Conservation (phyloP, 2,888 invertebrate genomes). For the Cataglyphis cursor region DNA sequence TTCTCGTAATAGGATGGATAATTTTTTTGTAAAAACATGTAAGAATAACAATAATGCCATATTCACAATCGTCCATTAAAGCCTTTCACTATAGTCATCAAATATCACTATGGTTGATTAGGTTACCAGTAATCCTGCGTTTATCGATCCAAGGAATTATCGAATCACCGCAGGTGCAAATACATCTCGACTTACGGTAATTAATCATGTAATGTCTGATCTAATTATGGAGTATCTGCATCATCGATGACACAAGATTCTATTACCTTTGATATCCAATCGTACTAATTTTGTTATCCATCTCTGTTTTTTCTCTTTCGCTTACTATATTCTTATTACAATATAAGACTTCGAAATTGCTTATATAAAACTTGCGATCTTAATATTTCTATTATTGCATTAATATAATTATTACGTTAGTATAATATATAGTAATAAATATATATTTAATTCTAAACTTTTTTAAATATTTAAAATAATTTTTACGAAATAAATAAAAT, state of each 20-base stretch:
- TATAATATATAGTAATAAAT: neutral
- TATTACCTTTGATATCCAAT: slow-evolving; percentile 16
- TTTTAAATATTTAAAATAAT: neutral
- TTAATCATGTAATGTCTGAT: slow-evolving; percentile 63
- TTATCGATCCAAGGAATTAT: slow-evolving; percentile 73
- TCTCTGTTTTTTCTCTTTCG: neutral
- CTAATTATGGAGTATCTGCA: slow-evolving; percentile 50
- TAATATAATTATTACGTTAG: neutral
- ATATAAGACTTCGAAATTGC: neutral
- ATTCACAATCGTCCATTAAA: neutral
- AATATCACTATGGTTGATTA: slow-evolving; percentile 30
- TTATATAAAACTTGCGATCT: neutral
- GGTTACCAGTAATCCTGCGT: slow-evolving; percentile 57
- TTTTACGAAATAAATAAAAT: neutral
- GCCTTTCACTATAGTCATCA: neutral
- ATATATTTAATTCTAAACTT: slow-evolving; percentile 7
- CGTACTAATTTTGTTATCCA: slow-evolving; percentile 6
- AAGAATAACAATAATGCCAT: neutral
- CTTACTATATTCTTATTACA: neutral
- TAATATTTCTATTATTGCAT: neutral
- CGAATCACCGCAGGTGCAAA: slow-evolving; percentile 70
- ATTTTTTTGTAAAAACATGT: neutral
- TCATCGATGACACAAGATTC: slow-evolving; percentile 26
- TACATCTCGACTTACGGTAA: slow-evolving; percentile 68
- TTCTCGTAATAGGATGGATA: neutral